Percentiles rank a stretch among this genome's conserved stretches.
phyloP scores from a whole-genome alignment of 2,888 invertebrate genomes.

The Pseudococcus jackbeardsleyi region DNA sequence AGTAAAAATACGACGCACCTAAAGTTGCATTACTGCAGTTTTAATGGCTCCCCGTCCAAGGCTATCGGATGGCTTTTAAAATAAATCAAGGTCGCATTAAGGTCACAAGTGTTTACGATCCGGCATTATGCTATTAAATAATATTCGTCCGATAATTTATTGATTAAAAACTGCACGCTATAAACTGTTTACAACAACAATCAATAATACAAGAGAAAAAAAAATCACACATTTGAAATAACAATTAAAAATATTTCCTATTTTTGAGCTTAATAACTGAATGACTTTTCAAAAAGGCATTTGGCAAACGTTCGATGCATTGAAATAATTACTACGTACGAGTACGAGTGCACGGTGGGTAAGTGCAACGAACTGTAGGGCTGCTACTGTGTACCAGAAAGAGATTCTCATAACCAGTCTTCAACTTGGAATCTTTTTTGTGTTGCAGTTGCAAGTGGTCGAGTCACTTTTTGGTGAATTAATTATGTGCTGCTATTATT shows the following conservation, averaged over 20 bases:
- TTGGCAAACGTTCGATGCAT: neutral
- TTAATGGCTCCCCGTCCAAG: slow-evolving; percentile 61
- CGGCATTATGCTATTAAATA: slow-evolving; percentile 59
- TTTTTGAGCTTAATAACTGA: neutral
- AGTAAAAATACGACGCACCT: slow-evolving; percentile 61
- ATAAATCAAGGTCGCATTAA: slow-evolving; percentile 59
- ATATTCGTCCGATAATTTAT: slow-evolving; percentile 61
- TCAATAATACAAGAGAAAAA: slow-evolving; percentile 37
- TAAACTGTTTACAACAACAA: slow-evolving; percentile 38
- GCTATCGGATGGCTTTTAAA: slow-evolving; percentile 60
- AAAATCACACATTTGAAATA: slow-evolving; percentile 26
- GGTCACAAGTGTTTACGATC: slow-evolving; percentile 61
- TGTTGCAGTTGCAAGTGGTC: no score
- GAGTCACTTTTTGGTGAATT: no score
- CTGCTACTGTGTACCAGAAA: neutral
- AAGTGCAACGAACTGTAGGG: slow-evolving; percentile 5
- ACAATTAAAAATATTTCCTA: slow-evolving; percentile 44
- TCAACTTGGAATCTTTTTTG: neutral
- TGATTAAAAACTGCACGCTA: slow-evolving; percentile 59
- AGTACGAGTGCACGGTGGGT: neutral
- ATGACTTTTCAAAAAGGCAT: slow-evolving; percentile 1
- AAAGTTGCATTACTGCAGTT: slow-evolving; percentile 62
- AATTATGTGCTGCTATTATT: no score
- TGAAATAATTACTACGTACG: neutral
- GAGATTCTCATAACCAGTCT: neutral